Evolutionary conservation across 1,140 invertebrate species (phyloP).

Genomic region (Brachionus paranguensis): DNA sequence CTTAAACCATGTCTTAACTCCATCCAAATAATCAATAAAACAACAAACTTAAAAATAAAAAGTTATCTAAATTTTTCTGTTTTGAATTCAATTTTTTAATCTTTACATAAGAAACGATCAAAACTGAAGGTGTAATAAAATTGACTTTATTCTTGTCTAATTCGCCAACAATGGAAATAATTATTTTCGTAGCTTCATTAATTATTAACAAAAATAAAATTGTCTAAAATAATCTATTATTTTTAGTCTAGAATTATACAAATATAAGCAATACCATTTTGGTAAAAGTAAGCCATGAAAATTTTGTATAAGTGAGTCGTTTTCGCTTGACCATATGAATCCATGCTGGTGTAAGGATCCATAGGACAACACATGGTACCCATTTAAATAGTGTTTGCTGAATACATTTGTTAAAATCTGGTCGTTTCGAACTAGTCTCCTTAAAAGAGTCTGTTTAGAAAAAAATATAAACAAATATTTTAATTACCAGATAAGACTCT

Average conservation of each 20-base stretch:
- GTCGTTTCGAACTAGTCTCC: neutral
- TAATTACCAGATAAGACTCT: neutral
- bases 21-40: neutral
- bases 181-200: neutral
- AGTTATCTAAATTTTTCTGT: neutral
- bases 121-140: neutral
- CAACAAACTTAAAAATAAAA: neutral
- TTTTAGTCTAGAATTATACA: neutral
- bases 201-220: constrained; percentile 27
- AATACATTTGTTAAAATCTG: constrained; percentile 13
- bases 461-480: neutral
- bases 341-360: neutral
- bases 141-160: neutral
- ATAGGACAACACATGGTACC: neutral
- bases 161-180: neutral
- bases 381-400: neutral
- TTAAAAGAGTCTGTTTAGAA: neutral
- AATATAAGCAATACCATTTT: neutral
- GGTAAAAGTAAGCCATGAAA: neutral
- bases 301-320: neutral
- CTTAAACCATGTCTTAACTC: constrained; percentile 12
- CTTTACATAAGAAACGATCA: neutral
- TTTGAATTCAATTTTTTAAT: neutral
- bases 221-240: neutral
- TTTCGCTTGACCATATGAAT: constrained; percentile 19